Base-by-base conservation (phyloP, 1,140 invertebrate species). In the Macrotrachela quadricornifera region DNA sequence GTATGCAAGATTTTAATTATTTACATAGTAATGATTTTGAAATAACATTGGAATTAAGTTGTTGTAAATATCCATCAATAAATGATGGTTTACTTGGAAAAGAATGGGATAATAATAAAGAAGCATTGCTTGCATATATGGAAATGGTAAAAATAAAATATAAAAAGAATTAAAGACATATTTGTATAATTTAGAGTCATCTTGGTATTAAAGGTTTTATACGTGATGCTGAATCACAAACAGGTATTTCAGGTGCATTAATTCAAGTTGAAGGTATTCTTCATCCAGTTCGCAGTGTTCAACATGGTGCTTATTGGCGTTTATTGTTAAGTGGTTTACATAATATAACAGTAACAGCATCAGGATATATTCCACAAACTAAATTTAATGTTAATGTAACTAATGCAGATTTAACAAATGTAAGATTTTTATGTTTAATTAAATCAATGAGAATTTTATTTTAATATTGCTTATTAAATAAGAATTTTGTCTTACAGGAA, bases 1-100 rank as follows among this genome's bases (percentile, higher is more conserved):
- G 87, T 41, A 96, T 97, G 90, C 90, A 96, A 73, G 92, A 97
- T 67, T 97, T 85, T 71, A 96, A 96, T 69, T 97, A 97, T 64
- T 76, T 95, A 13, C 84, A 83, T 79, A 87, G 86, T 61, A 91
- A 90, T 45, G 92, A 86, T 66, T 92, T 97, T 84, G 92, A 97
- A 74, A 79, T 96, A 16, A 97, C 92, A 0, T 69, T 97, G 39
- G 92, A 97, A 68, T 76, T 97, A 46, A 90, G 86, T 1, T 97
- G 92, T 71, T 88, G 84, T 71, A 97, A 96, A 72, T 94, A 82
- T 70, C 91, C 91, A 0, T 14, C 41, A 21, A 37, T 30, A 1
- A 14, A n/a, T 45, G 21, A 47, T 12, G 21, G 21, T 4, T 8
- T 2, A 4, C 36, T 53, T 16, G 46, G 42, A 40, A 39, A 12